Base-by-base conservation (phyloP, 2,888 invertebrate genomes). In the Perizoma affinitatum region DNA sequence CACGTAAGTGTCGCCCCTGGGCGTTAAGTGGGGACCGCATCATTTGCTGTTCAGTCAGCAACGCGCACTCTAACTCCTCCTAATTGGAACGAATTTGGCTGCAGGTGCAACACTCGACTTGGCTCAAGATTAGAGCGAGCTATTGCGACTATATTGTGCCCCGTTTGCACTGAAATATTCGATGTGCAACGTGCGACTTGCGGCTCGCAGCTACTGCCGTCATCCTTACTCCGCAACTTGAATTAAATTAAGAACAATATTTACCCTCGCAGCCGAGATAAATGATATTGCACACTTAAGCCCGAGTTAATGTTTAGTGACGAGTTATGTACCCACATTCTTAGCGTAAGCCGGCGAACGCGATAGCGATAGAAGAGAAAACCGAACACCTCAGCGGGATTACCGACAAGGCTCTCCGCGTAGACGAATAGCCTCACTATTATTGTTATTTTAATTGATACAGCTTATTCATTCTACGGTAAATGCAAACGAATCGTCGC, bases 71-170 rank as follows among this genome's bases (percentile, higher is more conserved):
- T 88, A 88, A 90, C 90, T 90, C 86, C 84, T 88, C 84, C 88
- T 92, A 92, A 92, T 91, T 92, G 91, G 91, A 90, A 88, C 86
- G 82, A 90, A 89, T 90, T 92, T 90, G 92, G 91, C 90, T 92
- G 86, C 91, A 92, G 91, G 91, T 92, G 91, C 90, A 88, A 86
- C 83, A 88, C 91, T 90, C 82, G 83, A 90, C 83, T 87, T 89
- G 87, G 90, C 90, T 91, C 89, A 88, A 90, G 91, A 90, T 90
- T 89, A 89, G 87, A 84, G 87, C 87, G 86, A 87, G 84, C 84
- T 87, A 87, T 88, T 88, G 87, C 88, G 74, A 87, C 82, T 86
- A 85, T 88, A 89, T 86, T 86, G 84, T 78, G 74, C 76, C 74
- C 83, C 78, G 82, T 90, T 87, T 72, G 80, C 79, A 74, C 85